Base-by-base conservation (phyloP, 2,888 invertebrate species). In the Sylvicola cinctus region DNA sequence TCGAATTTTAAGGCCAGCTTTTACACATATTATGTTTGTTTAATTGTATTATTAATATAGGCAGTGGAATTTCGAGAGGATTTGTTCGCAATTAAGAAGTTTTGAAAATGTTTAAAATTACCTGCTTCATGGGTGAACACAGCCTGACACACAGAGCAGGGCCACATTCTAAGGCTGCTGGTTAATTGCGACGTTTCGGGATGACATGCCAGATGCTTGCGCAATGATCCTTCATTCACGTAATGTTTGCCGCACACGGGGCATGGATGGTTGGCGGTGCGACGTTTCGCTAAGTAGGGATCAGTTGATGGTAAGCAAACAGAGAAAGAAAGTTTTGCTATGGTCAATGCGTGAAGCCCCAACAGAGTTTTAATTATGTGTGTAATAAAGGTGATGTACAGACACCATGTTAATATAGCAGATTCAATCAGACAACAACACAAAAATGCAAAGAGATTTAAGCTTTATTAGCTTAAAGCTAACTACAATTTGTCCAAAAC, bases 191-290 rank as follows among this genome's bases (percentile, higher is more conserved):
- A 71, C 35, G 85, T 83, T 65, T 88, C 88, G 32, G 88, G 88
- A 60, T 90, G 90, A 51, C 87, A 85, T 44, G 88, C 85, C 49
- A 90, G 68, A 60, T 90, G 90, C 61, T 90, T 88, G 52, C 88
- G 70, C 50, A 88, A 62, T 44, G 85, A 85, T 40, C 88, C 87
- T 60, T 90, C 88, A 62, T 88, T 88, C 46, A 88, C 88, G 61
- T 90, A 90, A 60, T 88, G 87, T 62, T 90, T 90, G 45, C 88
- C 88, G 61, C 90, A 90, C 30, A 90, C 83, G 15, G 88, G 90
- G 55, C 90, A 90, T 34, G 88, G 87, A 58, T 90, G 90, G 61
- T 88, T 88, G 47, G 88, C 87, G 47, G 85, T 84, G 63, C 87
- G 70, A 63, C 88, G 74, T 67, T 88, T 88, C 59, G 85, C 85